These are phyloP conservation scores for Clivina fossor DNA, from an alignment of 2,888 invertebrate genomes.

Conservation along the genomic window DNA sequence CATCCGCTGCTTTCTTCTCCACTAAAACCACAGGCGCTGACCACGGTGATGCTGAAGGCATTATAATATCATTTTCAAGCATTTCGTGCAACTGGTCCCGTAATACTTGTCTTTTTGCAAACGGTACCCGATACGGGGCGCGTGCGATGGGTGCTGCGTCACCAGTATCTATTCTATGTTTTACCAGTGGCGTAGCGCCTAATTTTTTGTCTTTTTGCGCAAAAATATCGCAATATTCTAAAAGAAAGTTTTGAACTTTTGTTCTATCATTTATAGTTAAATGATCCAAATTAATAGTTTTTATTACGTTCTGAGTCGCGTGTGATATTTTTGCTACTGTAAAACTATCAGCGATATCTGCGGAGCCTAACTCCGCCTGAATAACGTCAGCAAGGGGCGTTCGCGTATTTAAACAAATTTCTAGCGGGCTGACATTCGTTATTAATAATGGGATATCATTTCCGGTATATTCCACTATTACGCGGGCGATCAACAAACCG, in stretches of 20 bases:
- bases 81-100: no score
- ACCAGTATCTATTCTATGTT: conserved; percentile 8
- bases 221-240: conserved; percentile 14
- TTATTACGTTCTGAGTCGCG: neutral
- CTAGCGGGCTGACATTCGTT: neutral
- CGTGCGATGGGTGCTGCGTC: conserved; percentile 7
- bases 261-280: neutral
- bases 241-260: conserved; percentile 3
- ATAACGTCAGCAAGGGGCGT: conserved; percentile 3
- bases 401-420: neutral
- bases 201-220: conserved; percentile 14
- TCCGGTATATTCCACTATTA: no score
- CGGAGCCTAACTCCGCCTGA: neutral
- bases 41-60: no score
- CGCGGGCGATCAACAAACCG: neutral
- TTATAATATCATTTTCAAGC: no score
- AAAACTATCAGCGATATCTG: neutral
- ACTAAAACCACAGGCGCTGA: no score
- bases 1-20: conserved; percentile 44
- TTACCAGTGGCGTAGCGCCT: conserved; percentile 29
- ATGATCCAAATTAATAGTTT: neutral
- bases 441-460: neutral
- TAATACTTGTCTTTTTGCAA: no score
- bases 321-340: no score
- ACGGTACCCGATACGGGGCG: conserved; percentile 32